Conservation (phyloP, 2,797 vertebrate species). For the Phrynocephalus vlangalii region DNA sequence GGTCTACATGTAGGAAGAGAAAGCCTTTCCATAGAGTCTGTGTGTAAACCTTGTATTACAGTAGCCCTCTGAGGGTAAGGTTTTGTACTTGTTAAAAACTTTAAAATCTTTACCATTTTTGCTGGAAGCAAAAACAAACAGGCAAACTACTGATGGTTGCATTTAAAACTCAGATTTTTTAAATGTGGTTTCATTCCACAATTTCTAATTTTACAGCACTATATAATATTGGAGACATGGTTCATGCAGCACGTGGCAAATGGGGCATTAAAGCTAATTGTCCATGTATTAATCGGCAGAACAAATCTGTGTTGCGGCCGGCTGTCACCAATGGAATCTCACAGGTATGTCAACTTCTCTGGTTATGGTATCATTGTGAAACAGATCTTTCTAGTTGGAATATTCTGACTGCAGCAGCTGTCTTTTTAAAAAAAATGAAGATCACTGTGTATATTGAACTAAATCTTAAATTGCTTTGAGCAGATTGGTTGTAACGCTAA, state of each 20-base stretch:
- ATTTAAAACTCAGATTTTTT: conserved; percentile 28
- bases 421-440: neutral
- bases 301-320: conserved; percentile 90
- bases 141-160: neutral
- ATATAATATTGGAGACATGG: conserved; percentile 99
- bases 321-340: conserved; percentile 95
- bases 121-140: neutral
- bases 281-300: conserved; percentile 94
- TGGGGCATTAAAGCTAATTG: conserved; percentile 99
- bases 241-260: conserved; percentile 96
- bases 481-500: neutral
- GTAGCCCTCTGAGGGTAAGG: neutral
- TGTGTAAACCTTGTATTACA: fast-evolving
- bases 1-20: neutral
- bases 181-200: neutral
- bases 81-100: neutral
- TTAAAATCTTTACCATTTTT: neutral
- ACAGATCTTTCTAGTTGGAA: neutral
- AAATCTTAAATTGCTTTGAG: neutral
- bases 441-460: neutral
- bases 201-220: conserved; percentile 82
- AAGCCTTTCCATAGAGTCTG: neutral
- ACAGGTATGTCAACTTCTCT: conserved; percentile 83
- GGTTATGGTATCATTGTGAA: too few species aligned
- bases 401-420: neutral